These are phyloP conservation scores for Pseudomyrmex dendroicus DNA, from an alignment of 1,140 invertebrate species.

Conservation along the genomic window DNA sequence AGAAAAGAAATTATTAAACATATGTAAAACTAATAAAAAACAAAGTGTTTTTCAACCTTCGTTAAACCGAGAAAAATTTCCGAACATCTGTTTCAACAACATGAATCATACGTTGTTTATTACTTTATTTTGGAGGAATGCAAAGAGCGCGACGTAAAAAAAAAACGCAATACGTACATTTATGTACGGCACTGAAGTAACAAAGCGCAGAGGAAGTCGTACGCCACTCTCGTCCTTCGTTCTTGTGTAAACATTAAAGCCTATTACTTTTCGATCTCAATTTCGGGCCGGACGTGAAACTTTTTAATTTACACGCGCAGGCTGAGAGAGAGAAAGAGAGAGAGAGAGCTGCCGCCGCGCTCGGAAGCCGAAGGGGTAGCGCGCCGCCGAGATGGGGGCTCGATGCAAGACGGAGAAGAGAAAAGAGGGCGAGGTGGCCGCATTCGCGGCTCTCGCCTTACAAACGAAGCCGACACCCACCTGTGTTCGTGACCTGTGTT, in stretches of 20 bases:
- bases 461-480: conserved; percentile 75
- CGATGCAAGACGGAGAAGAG: neutral
- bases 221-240: conserved; percentile 28
- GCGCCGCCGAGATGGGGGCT: neutral
- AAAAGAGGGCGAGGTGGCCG: conserved; percentile 12
- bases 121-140: neutral
- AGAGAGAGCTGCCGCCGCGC: conserved; percentile 6
- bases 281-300: conserved; percentile 53
- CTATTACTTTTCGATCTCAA: conserved; percentile 64
- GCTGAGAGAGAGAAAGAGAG: too few species aligned
- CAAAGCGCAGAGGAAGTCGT: conserved; percentile 31
- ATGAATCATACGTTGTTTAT: neutral
- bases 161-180: neutral
- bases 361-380: conserved; percentile 12
- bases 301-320: conserved; percentile 58
- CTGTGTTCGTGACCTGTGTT: conserved; percentile 63
- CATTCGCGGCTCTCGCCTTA: conserved; percentile 68
- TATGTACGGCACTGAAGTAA: neutral
- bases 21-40: too few species aligned
- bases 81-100: neutral
- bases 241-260: conserved; percentile 59
- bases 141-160: neutral
- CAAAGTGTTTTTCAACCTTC: too few species aligned
- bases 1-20: too few species aligned
- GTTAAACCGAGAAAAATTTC: neutral